phyloP scores from a whole-genome alignment of 1,140 invertebrate species.

The Drosophila burlai region DNA sequence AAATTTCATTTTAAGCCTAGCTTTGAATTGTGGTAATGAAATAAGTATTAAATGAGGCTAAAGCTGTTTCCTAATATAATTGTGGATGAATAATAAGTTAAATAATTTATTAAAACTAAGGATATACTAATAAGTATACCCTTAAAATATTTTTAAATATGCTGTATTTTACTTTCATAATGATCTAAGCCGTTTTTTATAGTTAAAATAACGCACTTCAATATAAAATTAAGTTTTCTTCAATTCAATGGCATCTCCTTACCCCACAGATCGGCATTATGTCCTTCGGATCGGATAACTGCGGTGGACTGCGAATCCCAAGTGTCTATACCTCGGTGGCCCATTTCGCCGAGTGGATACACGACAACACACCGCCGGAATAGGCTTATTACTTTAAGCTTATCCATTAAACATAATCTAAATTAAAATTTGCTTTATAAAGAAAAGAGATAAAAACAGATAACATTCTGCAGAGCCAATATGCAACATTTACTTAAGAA shows the following conservation, averaged over 20 bases:
- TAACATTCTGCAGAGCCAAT: constrained; percentile 2
- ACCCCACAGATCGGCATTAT: constrained; percentile 88
- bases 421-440: constrained; percentile 25
- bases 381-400: constrained; percentile 58
- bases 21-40: no score
- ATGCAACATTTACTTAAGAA: background rate
- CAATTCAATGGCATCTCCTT: background rate
- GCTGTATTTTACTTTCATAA: no score
- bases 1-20: no score
- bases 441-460: background rate
- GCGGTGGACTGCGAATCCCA: constrained; percentile 88
- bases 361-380: constrained; percentile 88
- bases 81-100: no score
- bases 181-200: background rate
- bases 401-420: constrained; percentile 36
- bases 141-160: no score
- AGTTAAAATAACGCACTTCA: background rate
- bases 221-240: background rate
- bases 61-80: no score
- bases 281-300: constrained; percentile 90
- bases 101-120: no score
- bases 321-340: constrained; percentile 90
- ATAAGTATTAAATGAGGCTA: no score
- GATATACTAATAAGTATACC: no score
- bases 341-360: constrained; percentile 89